These are phyloP conservation scores for Aphis gossypii DNA, from an alignment of 1,140 invertebrate genomes.

Conservation along the genomic window DNA sequence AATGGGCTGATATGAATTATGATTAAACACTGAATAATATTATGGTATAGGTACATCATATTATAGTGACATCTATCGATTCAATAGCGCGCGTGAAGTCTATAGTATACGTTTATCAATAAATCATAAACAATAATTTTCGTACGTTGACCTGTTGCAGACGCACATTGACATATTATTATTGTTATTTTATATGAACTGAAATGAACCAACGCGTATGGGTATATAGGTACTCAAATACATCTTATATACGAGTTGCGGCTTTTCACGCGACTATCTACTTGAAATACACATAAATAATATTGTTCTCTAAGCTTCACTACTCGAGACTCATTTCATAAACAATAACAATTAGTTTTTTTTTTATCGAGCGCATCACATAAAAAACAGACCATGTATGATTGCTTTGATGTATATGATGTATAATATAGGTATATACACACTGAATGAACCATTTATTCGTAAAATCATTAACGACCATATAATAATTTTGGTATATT, in stretches of 20 bases:
- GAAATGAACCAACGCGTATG: background rate
- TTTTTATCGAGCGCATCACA: background rate
- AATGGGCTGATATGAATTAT: too few relatives aligned
- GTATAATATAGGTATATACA: background rate
- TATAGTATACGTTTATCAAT: background rate
- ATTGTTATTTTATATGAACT: background rate
- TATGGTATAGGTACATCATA: background rate
- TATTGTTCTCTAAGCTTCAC: background rate
- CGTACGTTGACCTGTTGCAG: background rate
- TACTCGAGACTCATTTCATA: background rate
- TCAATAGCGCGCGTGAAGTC: background rate
- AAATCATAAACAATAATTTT: background rate
- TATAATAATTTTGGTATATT: background rate
- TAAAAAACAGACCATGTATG: background rate
- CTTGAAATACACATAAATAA: conserved; percentile 8
- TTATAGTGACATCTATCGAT: background rate
- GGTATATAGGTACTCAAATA: background rate
- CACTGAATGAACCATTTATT: background rate
- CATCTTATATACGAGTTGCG: background rate
- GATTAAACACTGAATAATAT: background rate
- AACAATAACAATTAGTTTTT: background rate
- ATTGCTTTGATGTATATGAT: background rate
- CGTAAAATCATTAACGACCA: background rate
- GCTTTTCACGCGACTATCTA: background rate
- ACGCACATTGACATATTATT: background rate